Evolutionary conservation across 2,113 vertebrate genomes (phyloP), one percentile per base, ranked within the genome.

Genomic region (Thoracochromis brauschi): DNA sequence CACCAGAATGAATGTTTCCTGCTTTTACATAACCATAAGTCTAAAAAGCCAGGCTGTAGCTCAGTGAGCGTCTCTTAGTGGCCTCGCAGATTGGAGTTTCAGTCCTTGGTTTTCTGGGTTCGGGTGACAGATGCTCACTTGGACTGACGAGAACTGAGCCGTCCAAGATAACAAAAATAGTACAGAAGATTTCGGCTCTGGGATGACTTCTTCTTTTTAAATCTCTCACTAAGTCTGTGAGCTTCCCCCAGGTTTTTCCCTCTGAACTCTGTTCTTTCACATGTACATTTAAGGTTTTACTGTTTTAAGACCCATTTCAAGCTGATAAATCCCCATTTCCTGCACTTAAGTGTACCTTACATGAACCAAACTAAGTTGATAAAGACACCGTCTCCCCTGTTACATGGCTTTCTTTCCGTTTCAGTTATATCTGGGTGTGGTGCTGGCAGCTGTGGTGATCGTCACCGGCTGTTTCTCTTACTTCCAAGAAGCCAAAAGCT

Each of bases 401-500:
- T 60, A 26, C 35, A 51, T 4, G 4, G 19, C 35, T 85, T 19
- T n/a, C 4, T 31, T 65, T 17, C 47, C 3, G 0, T 65, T 78
- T 71, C 94, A 98, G 97, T 87, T 98, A 51, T 98, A 98, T 88
- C 96, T 98, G 82, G 97, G 97, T 4, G 97, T 98, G 1, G 98
- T 98, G 51, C 93, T 98, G 85, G 93, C 97, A 0, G 97, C 97
- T 0, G 97, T 98, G 19, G 97, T 98, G 89, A 98, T 98, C 94
- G 96, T 98, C 94, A 98, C 97, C 0, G 97, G 97, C 13, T 98
- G 97, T 85, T 98, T 98, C 95, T 98, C 98, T 54, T 98, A 97
- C 95, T 98, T 98, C 95, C 98, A 98, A 91, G 97, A 98, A 89
- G 97, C 97, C 91, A 98, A 98, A 93, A 98, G 97, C 90, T 98